Conservation (phyloP, 2,888 invertebrate species). For the Neoaliturus tenellus region DNA sequence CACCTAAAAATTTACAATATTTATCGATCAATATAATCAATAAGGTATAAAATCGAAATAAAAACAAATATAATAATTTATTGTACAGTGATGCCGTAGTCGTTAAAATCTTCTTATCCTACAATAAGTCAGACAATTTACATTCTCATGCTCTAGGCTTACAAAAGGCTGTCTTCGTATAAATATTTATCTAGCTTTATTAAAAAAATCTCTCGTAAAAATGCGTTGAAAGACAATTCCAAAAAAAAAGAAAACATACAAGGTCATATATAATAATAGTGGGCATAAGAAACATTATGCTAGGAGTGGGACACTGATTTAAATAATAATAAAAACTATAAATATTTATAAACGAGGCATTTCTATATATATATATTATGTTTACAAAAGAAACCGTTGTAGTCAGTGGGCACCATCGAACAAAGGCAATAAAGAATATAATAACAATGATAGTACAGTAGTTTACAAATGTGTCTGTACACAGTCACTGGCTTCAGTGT, state of each 20-base stretch:
- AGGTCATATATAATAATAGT: constrained; percentile 25
- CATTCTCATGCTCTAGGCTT: constrained; percentile 41
- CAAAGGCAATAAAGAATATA: constrained; percentile 54
- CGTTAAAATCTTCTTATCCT: constrained; percentile 46
- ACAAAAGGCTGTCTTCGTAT: constrained; percentile 47
- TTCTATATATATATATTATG: constrained; percentile 45
- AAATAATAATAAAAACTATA: constrained; percentile 54
- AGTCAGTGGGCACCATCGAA: constrained; percentile 55
- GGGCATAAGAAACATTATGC: constrained; percentile 40
- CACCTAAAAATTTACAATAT: constrained; percentile 58
- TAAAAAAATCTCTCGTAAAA: constrained; percentile 54
- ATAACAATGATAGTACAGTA: constrained; percentile 52
- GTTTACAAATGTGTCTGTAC: constrained; percentile 43
- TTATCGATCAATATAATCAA: constrained; percentile 55
- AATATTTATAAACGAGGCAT: constrained; percentile 45
- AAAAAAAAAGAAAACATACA: constrained; percentile 36
- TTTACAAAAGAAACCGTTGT: constrained; percentile 46
- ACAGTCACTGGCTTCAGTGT: background rate
- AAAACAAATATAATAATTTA: constrained; percentile 57
- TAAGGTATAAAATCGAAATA: constrained; percentile 54
- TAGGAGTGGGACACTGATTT: constrained; percentile 43
- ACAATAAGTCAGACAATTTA: constrained; percentile 48
- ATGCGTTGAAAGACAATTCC: constrained; percentile 56
- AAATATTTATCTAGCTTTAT: constrained; percentile 55
- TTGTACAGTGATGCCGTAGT: constrained; percentile 55